A percentile compares a stretch with the other conserved stretches of the same genome.
phyloP scores from a whole-genome alignment of 1,140 invertebrate species.

The Melanaphis sacchari region DNA sequence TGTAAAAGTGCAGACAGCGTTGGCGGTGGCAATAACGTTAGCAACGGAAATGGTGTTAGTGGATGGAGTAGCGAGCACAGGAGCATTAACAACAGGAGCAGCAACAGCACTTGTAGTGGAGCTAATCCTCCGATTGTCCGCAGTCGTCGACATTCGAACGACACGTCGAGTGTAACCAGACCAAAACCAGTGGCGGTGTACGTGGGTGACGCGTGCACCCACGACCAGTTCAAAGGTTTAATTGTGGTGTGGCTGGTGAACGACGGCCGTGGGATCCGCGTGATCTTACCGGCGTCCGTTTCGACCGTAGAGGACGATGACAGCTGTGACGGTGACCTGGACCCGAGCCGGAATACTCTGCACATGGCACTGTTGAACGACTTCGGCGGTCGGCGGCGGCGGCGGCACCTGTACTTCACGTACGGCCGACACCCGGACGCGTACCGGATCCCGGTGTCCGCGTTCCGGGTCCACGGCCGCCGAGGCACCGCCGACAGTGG shows the following conservation, averaged over 20 bases:
- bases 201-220: background rate
- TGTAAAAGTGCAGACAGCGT: background rate
- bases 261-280: background rate
- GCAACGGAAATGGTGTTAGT: no score
- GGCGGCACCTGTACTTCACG: background rate
- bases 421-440: slow-evolving; percentile 19
- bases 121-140: background rate
- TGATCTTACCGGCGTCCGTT: background rate
- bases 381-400: background rate
- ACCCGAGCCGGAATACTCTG: background rate
- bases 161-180: background rate
- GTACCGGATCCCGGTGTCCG: background rate
- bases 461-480: background rate
- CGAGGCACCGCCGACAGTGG: background rate
- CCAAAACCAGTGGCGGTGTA: slow-evolving; percentile 9
- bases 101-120: no score
- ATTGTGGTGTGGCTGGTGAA: background rate
- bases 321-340: background rate
- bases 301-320: background rate
- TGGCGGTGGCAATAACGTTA: background rate
- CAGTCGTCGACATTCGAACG: background rate
- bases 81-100: no score
- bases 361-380: slow-evolving; percentile 8
- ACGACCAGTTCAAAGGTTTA: background rate
- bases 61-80: no score